Conservation (phyloP, 2,113 vertebrate genomes). For the Pachyramphus minor region DNA sequence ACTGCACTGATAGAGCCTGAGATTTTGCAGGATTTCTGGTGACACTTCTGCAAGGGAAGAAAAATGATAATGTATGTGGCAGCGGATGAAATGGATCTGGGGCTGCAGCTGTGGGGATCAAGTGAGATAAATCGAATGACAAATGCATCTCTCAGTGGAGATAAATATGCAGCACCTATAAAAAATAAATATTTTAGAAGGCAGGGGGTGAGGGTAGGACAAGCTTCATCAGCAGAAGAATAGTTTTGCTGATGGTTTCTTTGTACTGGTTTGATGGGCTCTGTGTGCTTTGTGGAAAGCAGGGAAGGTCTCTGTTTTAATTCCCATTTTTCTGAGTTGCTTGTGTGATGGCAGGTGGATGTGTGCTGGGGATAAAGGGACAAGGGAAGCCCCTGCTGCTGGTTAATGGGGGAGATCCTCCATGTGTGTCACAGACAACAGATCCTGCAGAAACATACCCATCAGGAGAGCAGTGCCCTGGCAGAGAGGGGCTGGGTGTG, state of each 20-base stretch:
- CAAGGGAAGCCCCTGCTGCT: background rate
- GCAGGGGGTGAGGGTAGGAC: background rate
- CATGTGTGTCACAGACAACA: background rate
- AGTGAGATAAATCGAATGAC: conserved; percentile 56
- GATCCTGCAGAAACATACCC: background rate
- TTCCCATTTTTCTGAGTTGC: background rate
- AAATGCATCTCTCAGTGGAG: conserved; percentile 46
- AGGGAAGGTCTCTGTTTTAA: background rate
- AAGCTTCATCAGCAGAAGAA: background rate
- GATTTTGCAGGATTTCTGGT: conserved; percentile 43
- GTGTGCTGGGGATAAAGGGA: background rate
- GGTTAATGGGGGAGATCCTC: background rate
- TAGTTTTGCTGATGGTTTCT: background rate
- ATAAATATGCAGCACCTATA: conserved; percentile 58
- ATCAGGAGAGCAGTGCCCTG: background rate
- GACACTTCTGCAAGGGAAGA: conserved; percentile 27
- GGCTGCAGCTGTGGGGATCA: conserved; percentile 62
- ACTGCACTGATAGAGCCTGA: background rate
- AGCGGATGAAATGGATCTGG: conserved; percentile 61
- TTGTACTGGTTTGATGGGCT: background rate
- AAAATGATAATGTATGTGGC: conserved; percentile 49
- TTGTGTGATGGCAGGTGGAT: background rate
- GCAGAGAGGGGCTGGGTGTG: background rate
- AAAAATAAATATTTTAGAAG: conserved; percentile 42
- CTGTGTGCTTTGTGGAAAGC: background rate